These are phyloP conservation scores for Alosa sapidissima DNA, from an alignment of 2,797 vertebrate species.

Conservation along the genomic window DNA sequence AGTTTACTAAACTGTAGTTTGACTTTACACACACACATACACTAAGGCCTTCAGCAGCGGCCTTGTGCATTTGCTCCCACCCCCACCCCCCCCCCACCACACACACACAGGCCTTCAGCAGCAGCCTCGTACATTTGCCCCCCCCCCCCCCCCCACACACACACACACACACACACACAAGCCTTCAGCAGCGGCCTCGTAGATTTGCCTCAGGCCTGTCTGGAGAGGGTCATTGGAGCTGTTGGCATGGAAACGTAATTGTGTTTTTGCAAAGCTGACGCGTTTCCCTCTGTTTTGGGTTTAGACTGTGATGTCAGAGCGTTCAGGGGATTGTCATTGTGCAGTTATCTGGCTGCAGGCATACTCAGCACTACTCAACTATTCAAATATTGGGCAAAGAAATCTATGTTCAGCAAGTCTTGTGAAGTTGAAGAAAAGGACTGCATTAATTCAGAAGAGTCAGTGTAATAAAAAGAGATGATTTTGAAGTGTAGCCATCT, in stretches of 20 bases:
- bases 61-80: no score
- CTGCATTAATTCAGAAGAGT: not conserved
- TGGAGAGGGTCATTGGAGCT: not conserved
- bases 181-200: no score
- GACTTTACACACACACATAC: no score
- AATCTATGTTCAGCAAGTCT: not conserved
- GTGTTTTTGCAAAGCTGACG: not conserved
- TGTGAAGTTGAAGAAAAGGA: not conserved
- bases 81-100: no score
- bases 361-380: not conserved
- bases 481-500: slow-evolving; percentile 20
- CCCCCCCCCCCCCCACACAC: no score
- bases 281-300: not conserved
- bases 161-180: no score
- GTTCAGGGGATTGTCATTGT: not conserved
- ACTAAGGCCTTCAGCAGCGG: no score
- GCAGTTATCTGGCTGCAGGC: not conserved
- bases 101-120: no score
- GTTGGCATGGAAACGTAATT: not conserved
- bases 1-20: no score
- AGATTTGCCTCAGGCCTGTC: not conserved
- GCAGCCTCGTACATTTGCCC: no score
- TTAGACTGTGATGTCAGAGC: not conserved
- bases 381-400: not conserved
- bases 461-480: not conserved